Evolutionary conservation across 2,797 vertebrate genomes (phyloP).

Genomic region (Ibycter americanus): DNA sequence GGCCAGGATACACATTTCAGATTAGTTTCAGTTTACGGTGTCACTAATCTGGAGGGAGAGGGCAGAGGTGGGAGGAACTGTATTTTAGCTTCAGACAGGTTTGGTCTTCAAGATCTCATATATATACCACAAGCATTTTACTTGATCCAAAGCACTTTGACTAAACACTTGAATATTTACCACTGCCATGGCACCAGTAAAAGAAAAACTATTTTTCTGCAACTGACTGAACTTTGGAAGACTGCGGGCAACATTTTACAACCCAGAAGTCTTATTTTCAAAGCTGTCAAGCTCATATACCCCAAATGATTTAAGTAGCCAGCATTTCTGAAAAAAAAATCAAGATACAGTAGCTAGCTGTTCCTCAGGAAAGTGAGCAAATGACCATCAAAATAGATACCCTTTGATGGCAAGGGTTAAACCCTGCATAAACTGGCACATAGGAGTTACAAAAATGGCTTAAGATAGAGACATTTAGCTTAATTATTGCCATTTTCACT

Average conservation of each 20-base stretch:
- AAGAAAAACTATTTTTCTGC: neutral
- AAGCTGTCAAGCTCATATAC: neutral
- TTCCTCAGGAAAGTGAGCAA: neutral
- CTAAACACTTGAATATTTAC: neutral
- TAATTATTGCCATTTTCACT: neutral
- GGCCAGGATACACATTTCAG: neutral
- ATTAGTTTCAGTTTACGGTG: neutral
- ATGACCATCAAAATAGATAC: neutral
- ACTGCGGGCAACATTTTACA: neutral
- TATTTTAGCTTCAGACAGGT: neutral
- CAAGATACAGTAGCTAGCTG: neutral
- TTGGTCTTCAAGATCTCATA: neutral
- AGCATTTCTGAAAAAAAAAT: neutral
- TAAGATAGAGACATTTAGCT: neutral
- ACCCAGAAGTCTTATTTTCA: neutral
- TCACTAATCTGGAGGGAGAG: neutral
- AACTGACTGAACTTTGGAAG: neutral
- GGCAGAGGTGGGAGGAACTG: neutral
- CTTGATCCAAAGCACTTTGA: neutral
- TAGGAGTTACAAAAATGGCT: neutral
- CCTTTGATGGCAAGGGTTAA: neutral
- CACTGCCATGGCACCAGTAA: neutral
- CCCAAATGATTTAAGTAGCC: neutral
- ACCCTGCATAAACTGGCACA: neutral
- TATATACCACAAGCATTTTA: neutral